Base-by-base conservation (phyloP, 1,140 invertebrate species). In the Diorhabda elongata region DNA sequence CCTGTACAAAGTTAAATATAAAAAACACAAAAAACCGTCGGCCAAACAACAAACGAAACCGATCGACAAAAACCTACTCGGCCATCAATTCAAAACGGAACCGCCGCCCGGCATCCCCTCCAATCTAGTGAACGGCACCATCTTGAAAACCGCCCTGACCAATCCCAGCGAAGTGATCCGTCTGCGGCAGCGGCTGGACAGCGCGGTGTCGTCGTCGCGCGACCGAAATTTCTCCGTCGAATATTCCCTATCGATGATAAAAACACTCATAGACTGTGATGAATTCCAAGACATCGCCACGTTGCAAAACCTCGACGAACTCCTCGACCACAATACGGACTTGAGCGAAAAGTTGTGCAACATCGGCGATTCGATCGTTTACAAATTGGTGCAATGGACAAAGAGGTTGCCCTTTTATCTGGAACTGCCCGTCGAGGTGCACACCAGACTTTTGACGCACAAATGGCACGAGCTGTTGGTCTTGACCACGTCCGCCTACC, bases 1-100 rank as follows among this genome's bases (percentile, higher is more conserved):
- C 83, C 86, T 99, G 68, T 99, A 99, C 85, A 99, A 99, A 90
- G 95, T 98, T 5, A 98, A 98, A 84, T 98, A 98, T 84, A 97
- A 97, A 84, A 98, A 98, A 83, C 94, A 97, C 82, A 96, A 96
- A 86, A 96, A 97, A 79, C 86, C 87, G 26, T 84, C 84, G 73
- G 70, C 79, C 81, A 71, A 70, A 57, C 80, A 83, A 73, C 82
- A 84, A 64, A 76, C 83, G 56, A 81, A 84, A 69, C 76, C 83
- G 61, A 81, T 81, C 69, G 77, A 74, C 26, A 72, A 70, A 60
- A 69, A 56, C 43, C 58, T 71, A 9, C 4, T 58, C 43, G 61
- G 62, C 45, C 74, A 81, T 44, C 72, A 83, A 66, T 81, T 82
- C 9, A 73, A 70, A 44, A 52, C 52, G 63, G 80, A 82, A 61